phyloP scores from a whole-genome alignment of 2,888 invertebrate genomes.

The Gerris lacustris region DNA sequence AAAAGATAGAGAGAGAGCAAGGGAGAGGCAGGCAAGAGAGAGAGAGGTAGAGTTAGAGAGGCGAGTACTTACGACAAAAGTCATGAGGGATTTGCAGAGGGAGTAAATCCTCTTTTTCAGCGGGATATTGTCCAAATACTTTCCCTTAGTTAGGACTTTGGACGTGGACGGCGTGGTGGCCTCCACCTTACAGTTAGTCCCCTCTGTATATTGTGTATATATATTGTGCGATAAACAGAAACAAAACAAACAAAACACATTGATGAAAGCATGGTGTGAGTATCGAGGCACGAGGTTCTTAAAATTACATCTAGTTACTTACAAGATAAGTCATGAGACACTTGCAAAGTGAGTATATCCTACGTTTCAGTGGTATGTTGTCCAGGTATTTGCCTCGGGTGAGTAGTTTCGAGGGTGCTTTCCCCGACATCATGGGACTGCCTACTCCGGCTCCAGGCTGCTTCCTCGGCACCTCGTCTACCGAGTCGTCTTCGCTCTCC shows the following conservation, averaged over 20 bases:
- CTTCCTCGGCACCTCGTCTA: slow-evolving; percentile 34
- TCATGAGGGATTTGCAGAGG: slow-evolving; percentile 62
- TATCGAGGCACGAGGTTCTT: too few species aligned
- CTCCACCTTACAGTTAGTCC: background rate
- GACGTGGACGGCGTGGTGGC: slow-evolving; percentile 22
- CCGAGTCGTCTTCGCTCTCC: slow-evolving; percentile 42
- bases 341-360: slow-evolving; percentile 68
- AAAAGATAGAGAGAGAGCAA: too few species aligned
- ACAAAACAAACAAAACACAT: too few species aligned
- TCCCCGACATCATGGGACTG: background rate
- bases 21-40: background rate
- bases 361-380: slow-evolving; percentile 59
- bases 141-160: slow-evolving; percentile 37
- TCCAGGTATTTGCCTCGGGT: slow-evolving; percentile 41
- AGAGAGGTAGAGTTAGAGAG: background rate
- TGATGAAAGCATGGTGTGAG: too few species aligned
- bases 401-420: slow-evolving; percentile 28
- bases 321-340: slow-evolving; percentile 55
- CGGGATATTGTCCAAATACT: slow-evolving; percentile 46
- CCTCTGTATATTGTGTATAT: background rate
- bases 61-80: slow-evolving; percentile 46
- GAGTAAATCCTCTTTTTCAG: slow-evolving; percentile 67
- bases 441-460: background rate
- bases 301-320: slow-evolving; percentile 32
- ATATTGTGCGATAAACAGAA: too few species aligned